Base-by-base conservation (phyloP, 2,888 invertebrate species). In the Apotomis turbidana region DNA sequence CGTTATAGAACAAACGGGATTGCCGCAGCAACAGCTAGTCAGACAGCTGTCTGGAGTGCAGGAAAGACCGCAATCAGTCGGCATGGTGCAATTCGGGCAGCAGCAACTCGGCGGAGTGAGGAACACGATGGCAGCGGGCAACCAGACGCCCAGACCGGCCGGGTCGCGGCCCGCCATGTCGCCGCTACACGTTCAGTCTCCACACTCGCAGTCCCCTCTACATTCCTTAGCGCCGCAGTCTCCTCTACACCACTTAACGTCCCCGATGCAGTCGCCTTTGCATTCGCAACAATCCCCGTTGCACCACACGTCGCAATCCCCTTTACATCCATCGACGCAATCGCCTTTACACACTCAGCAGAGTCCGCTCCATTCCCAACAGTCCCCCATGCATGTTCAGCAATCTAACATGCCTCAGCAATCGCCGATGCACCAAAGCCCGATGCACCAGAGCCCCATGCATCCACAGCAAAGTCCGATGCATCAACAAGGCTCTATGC, bases 201-300 rank as follows among this genome's bases (percentile, higher is more conserved):
- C 88, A 0, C 89, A 87, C 73, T 81, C 85, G 54, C 84, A 84
- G 72, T 88, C 88, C 3, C 87, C 88, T 5, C 75, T 85, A 52
- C 88, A 88, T 72, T 81, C 86, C 5, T 77, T 85, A 3, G 83
- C 85, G 9, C 85, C 85, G 6, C 88, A 89, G 54, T 89, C 88
- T 3, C 88, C 88, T 15, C 77, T 88, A 10, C 88, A 88, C 72
- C 87, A 82, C 71, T 72, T 85, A 63, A 85, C 88, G 3, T 88
- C 90, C 1, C 89, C 89, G 57, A 89, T 90, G 86, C 90, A 90
- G 75, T 91, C 91, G 6, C 91, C 91, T 12, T 78, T 91, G 74
- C 91, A 91, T 73, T 87, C 90, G n/a, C 91, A 90, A 70, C 91
- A 91, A 71, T 90, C 90, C 85, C 77, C 90, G 0, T 74, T 89